A percentile compares a stretch with the other conserved stretches of the same genome.
phyloP scores from a whole-genome alignment of 2,113 vertebrate species.

The Anarhynchus alexandrinus region DNA sequence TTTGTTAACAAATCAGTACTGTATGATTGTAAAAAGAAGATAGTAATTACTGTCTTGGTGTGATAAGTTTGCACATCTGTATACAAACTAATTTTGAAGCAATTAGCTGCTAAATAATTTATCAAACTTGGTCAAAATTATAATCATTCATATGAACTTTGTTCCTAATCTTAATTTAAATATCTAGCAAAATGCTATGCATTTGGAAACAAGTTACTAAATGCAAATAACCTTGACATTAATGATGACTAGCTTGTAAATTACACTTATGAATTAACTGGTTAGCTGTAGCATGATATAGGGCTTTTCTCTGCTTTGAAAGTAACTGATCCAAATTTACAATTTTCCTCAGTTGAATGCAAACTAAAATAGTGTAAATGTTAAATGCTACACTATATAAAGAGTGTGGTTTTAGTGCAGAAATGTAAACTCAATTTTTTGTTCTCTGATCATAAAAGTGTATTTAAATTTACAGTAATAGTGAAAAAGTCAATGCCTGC shows the following conservation, averaged over 20 bases:
- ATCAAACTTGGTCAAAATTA: constrained; percentile 4
- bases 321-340: background rate
- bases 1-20: background rate
- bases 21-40: background rate
- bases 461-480: background rate
- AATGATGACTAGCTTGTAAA: background rate
- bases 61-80: background rate
- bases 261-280: background rate
- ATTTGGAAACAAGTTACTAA: background rate
- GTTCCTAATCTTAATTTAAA: background rate
- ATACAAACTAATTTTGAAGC: background rate
- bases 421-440: background rate
- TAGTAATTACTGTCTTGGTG: background rate
- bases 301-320: background rate
- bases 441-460: background rate
- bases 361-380: background rate
- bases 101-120: constrained; percentile 15
- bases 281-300: background rate
- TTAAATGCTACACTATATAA: background rate
- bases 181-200: background rate
- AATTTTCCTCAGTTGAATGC: background rate
- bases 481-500: background rate
- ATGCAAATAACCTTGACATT: background rate
- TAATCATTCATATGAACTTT: background rate
- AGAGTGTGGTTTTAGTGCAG: background rate